Evolutionary conservation across 1,140 invertebrate species (phyloP).

Genomic region (Drosophila trapezifrons): DNA sequence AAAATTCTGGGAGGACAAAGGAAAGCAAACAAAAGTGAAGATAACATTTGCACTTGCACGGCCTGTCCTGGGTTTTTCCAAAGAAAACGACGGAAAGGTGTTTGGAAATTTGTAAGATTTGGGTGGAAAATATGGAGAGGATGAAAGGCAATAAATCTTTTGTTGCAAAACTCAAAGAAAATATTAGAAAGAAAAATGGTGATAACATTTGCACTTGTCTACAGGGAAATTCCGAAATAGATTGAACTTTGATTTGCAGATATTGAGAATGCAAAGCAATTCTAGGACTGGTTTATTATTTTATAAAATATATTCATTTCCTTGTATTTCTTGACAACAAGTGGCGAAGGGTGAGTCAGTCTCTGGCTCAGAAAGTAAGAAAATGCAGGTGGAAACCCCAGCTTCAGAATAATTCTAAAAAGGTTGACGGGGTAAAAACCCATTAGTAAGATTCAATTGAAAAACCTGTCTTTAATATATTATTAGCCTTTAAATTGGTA

Average conservation of each 20-base stretch:
- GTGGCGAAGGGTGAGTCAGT: too few relatives aligned
- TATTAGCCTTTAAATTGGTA: slow-evolving; percentile 4
- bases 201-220: neutral
- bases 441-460: neutral
- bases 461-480: neutral
- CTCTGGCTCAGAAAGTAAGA: neutral
- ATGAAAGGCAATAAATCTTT: slow-evolving; percentile 11
- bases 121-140: neutral
- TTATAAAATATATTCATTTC: too few relatives aligned
- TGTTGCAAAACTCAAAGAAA: neutral
- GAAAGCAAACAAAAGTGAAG: slow-evolving; percentile 36
- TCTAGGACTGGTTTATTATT: too few relatives aligned
- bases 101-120: slow-evolving; percentile 11
- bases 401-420: too few relatives aligned
- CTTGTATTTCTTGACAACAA: too few relatives aligned
- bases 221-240: neutral
- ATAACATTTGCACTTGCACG: slow-evolving; percentile 39
- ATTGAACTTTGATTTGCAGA: too few relatives aligned
- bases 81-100: slow-evolving; percentile 3
- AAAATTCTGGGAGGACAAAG: slow-evolving; percentile 19
- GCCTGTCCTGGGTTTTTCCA: slow-evolving; percentile 19
- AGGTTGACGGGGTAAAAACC: neutral
- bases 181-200: neutral
- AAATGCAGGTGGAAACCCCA: neutral
- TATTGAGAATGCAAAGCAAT: too few relatives aligned